These are phyloP conservation scores for Hesperia comma DNA, from an alignment of 2,888 invertebrate species.

Conservation along the genomic window DNA sequence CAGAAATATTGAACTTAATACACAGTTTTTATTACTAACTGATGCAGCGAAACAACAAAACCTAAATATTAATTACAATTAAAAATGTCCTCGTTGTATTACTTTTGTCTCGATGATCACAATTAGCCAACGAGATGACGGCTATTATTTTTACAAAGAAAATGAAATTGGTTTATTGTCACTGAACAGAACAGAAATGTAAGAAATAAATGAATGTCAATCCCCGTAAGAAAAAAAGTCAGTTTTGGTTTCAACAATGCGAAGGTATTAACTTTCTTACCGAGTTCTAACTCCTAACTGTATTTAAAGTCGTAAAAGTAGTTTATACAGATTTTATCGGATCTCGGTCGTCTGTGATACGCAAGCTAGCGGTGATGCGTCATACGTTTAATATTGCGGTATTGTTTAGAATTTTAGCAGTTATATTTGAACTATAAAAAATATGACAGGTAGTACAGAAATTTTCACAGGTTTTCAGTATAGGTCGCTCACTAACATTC, in stretches of 20 bases:
- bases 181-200: constrained; percentile 25
- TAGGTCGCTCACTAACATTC: too few relatives aligned
- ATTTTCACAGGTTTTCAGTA: too few relatives aligned
- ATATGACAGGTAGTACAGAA: too few relatives aligned
- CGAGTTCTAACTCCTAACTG: constrained; percentile 58
- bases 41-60: background rate
- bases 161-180: constrained; percentile 29
- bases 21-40: constrained; percentile 25
- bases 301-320: constrained; percentile 58
- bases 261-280: constrained; percentile 54
- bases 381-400: constrained; percentile 13
- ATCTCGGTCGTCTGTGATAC: constrained; percentile 50
- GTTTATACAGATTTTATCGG: constrained; percentile 57
- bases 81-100: constrained; percentile 28
- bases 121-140: constrained; percentile 12
- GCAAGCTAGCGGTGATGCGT: constrained; percentile 24
- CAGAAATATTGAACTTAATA: too few relatives aligned
- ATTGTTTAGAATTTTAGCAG: background rate
- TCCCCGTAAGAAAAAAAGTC: constrained; percentile 26
- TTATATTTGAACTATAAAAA: background rate
- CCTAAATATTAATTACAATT: constrained; percentile 23
- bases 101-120: constrained; percentile 4
- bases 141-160: constrained; percentile 32
- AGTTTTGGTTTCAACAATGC: constrained; percentile 38
- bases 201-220: constrained; percentile 33